These are phyloP conservation scores for Platysteira castanea DNA, from an alignment of 2,113 vertebrate genomes.

Conservation along the genomic window DNA sequence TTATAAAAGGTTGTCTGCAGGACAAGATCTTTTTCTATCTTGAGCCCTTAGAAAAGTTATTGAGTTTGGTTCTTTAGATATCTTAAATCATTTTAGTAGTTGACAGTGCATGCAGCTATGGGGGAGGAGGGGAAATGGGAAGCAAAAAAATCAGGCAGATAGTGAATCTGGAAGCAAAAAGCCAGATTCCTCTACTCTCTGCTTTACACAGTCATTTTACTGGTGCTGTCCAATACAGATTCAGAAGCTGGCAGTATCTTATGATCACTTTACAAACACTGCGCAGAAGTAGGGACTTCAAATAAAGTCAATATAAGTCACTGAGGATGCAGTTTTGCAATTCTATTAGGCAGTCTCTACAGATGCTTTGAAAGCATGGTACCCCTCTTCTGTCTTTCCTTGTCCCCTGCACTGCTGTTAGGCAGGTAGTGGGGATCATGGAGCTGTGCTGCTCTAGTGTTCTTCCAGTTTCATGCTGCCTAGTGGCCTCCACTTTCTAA, in stretches of 20 bases:
- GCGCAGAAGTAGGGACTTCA: neutral
- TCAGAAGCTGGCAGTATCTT: neutral
- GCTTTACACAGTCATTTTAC: neutral
- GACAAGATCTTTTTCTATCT: neutral
- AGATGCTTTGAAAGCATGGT: accelerated
- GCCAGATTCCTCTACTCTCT: neutral
- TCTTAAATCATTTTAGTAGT: neutral
- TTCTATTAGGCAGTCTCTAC: neutral
- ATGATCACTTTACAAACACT: neutral
- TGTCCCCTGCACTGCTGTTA: neutral
- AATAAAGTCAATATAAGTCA: neutral
- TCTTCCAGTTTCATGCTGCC: neutral
- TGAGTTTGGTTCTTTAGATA: neutral
- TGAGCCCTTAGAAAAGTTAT: neutral
- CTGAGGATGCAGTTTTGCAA: neutral
- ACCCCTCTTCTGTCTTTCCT: neutral
- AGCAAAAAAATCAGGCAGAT: too few relatives aligned
- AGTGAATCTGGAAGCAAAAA: neutral
- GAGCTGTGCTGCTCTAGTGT: accelerated
- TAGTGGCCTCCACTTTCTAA: neutral
- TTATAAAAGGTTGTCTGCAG: neutral
- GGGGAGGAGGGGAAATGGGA: accelerated
- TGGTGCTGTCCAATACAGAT: neutral
- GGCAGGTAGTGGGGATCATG: accelerated
- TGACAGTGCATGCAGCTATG: neutral